Percentiles rank a stretch among this genome's conserved stretches.
Evolutionary conservation across 2,888 invertebrate genomes (phyloP).

Genomic region (Ischnus inquisitorius): DNA sequence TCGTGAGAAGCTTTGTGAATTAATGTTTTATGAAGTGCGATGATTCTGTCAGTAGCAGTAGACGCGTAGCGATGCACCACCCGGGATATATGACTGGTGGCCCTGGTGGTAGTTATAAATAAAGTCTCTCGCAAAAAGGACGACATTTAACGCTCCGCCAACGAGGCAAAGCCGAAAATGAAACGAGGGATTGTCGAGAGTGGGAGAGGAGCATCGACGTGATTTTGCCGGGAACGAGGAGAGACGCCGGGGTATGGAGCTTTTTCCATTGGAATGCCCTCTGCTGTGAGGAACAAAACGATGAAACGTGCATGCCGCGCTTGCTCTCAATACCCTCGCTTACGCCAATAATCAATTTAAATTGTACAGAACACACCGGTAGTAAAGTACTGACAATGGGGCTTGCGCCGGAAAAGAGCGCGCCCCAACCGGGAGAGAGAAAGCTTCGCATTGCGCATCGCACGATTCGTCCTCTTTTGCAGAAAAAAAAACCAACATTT

Average conservation of each 20-base stretch:
- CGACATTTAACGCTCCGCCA: slow-evolving; percentile 23
- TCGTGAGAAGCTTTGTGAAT: slow-evolving; percentile 36
- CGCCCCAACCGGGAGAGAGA: not conserved
- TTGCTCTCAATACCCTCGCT: slow-evolving; percentile 24
- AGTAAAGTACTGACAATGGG: slow-evolving; percentile 19
- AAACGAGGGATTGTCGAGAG: not conserved
- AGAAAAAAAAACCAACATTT: not conserved
- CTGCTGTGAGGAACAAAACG: slow-evolving; percentile 53
- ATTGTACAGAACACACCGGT: slow-evolving; percentile 44
- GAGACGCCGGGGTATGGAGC: slow-evolving; percentile 18
- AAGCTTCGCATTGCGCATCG: not conserved
- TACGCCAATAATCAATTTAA: slow-evolving; percentile 57
- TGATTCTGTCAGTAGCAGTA: slow-evolving; percentile 54
- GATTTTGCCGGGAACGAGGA: not conserved
- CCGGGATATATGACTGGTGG: slow-evolving; percentile 32
- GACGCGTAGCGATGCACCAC: not conserved
- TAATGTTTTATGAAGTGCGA: slow-evolving; percentile 59
- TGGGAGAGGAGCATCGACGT: not conserved
- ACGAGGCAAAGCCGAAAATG: slow-evolving; percentile 43
- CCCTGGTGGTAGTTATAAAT: slow-evolving; percentile 43
- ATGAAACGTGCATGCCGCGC: slow-evolving; percentile 38
- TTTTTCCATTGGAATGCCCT: slow-evolving; percentile 44
- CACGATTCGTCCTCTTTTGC: slow-evolving; percentile 6
- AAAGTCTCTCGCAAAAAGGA: slow-evolving; percentile 45
- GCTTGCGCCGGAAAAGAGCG: not conserved